A percentile compares a stretch with the other conserved stretches of the same genome.
Evolutionary conservation across 2,113 vertebrate genomes (phyloP).

Genomic region (Coptodon bakossiorum): DNA sequence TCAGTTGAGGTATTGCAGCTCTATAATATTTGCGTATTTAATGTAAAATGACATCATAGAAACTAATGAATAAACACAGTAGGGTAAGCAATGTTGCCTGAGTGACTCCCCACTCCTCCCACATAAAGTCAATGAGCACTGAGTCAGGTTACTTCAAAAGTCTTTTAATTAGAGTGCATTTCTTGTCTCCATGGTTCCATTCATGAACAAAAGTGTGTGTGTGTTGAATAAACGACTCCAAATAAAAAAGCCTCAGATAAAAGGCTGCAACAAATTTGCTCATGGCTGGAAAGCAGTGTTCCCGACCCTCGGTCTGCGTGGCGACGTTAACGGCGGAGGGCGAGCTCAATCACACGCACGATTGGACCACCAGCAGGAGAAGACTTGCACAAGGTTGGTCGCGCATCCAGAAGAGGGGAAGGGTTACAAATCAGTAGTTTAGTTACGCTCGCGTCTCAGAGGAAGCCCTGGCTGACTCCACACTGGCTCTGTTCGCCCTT

Average conservation of each 20-base stretch:
- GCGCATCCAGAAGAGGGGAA: background rate
- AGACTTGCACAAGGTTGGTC: background rate
- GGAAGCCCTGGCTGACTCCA: background rate
- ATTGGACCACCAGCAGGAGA: slow-evolving; percentile 9
- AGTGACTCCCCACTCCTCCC: background rate
- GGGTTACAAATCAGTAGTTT: background rate
- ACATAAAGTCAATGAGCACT: background rate
- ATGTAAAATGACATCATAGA: background rate
- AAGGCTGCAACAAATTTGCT: background rate
- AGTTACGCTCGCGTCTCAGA: background rate
- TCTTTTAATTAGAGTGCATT: background rate
- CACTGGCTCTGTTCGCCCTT: background rate
- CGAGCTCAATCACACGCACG: background rate
- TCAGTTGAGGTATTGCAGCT: background rate
- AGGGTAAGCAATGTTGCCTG: background rate
- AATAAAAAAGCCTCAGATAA: background rate
- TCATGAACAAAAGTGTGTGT: background rate
- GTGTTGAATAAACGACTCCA: background rate
- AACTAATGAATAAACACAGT: background rate
- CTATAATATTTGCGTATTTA: background rate
- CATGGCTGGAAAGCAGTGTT: background rate
- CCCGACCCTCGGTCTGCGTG: background rate
- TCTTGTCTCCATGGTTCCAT: background rate
- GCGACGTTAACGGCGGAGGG: background rate
- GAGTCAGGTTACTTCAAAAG: background rate